These are phyloP conservation scores for Anarhynchus alexandrinus DNA, from an alignment of 2,113 vertebrate species.

Conservation along the genomic window DNA sequence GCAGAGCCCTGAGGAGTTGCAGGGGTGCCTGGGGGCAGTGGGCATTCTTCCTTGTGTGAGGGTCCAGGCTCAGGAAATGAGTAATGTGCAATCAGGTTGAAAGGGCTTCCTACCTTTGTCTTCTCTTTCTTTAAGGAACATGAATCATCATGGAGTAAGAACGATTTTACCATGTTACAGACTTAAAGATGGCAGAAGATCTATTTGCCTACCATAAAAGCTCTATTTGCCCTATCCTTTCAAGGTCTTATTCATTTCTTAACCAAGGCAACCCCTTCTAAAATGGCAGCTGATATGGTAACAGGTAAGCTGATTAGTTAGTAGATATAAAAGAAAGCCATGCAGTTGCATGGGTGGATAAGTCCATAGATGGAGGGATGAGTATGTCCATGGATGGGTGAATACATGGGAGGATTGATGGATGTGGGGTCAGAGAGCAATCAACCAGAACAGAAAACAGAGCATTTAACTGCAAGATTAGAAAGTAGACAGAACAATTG, in stretches of 20 bases:
- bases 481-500: not conserved
- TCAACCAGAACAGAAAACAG: not conserved
- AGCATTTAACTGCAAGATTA: not conserved
- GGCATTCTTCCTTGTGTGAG: accelerated
- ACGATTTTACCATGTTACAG: accelerated
- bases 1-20: not conserved
- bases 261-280: not conserved
- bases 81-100: not conserved
- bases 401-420: not conserved
- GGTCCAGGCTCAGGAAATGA: not conserved
- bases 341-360: not conserved
- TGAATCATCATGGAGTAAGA: not conserved
- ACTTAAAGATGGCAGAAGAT: not conserved
- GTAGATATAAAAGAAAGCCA: not conserved
- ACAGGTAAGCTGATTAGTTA: not conserved
- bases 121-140: not conserved
- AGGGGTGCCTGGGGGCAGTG: accelerated
- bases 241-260: not conserved
- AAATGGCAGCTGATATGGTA: not conserved
- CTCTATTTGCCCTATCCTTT: not conserved
- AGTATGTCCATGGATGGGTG: not conserved
- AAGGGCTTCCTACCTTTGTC: not conserved
- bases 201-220: not conserved
- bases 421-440: not conserved
- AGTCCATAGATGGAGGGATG: not conserved